Evolutionary conservation across 2,888 invertebrate genomes (phyloP), one percentile per base, ranked within the genome.

Genomic region (Drosophila anomalata): DNA sequence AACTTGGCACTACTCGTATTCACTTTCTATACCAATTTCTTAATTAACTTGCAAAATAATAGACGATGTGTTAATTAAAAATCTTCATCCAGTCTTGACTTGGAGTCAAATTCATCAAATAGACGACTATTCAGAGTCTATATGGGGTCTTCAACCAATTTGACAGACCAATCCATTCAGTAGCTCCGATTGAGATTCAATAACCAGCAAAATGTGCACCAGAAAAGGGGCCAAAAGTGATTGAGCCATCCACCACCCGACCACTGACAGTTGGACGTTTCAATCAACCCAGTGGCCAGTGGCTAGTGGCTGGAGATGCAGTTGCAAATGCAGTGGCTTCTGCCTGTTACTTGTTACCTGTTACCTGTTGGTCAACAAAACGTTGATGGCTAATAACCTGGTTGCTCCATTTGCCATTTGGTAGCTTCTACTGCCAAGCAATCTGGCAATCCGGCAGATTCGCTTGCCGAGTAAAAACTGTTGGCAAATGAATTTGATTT

Each of bases 331-430:
- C 47, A 61, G 55, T 52, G 29, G 46, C 53, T 14, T 17, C 11
- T 14, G 44, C 12, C 33, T 44, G 48, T 12, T 59, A 20, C 52
- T 41, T 29, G 66, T 46, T 59, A 68, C 29, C 50, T 29, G 66
- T 46, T 59, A 68, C 29, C 51, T 56, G 59, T 39, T 58, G 67
- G 53, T 48, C 48, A 31, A 39, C 61, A 70, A 86, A 36, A 36
- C 36, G 36, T 36, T 78, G 87, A 80, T 80, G 84, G 86, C 87
- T 86, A 80, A 80, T 80, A 87, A 79, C 82, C 67, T 75, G 68
- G 75, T 74, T 87, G 78, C 65, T 72, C 71, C 77, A 81, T 81
- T 87, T 82, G 85, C 76, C 70, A 68, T 17, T 17, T 17, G 17
- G 17, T 1, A 46, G 69, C 36, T 55, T 60, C 31, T 54, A 41